Evolutionary conservation across 2,797 vertebrate species (phyloP).

Genomic region (Malacoraja senta): DNA sequence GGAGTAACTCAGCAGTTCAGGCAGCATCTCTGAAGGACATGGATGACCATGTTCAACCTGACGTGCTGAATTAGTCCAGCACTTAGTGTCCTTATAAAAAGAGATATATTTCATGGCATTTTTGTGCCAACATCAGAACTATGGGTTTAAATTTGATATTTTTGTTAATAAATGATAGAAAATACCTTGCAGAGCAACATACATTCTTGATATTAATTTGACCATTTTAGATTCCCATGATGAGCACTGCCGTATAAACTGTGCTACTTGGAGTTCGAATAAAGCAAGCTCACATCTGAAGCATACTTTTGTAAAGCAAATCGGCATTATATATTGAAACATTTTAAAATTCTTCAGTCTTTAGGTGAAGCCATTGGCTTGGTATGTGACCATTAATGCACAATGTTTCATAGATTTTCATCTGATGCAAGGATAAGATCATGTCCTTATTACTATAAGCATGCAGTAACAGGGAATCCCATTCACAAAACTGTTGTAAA

Average conservation of each 20-base stretch:
- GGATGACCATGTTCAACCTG: too few relatives aligned
- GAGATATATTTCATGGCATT: too few relatives aligned
- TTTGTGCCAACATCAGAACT: too few relatives aligned
- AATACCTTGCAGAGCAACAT: not conserved
- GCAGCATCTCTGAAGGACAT: too few relatives aligned
- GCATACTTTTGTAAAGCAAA: conserved; percentile 5
- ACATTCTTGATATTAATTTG: conserved; percentile 28
- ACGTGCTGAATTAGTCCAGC: too few relatives aligned
- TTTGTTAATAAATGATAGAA: too few relatives aligned
- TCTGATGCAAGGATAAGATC: not conserved
- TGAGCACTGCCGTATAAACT: conserved; percentile 24
- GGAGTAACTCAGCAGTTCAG: too few relatives aligned
- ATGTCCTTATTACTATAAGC: not conserved
- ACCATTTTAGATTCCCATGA: not conserved
- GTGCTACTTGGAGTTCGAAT: conserved; percentile 17
- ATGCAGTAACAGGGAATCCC: not conserved
- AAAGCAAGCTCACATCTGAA: conserved; percentile 20
- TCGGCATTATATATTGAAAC: not conserved
- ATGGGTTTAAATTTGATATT: too few relatives aligned
- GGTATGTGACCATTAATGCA: not conserved
- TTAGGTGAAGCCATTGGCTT: not conserved
- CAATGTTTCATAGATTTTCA: not conserved
- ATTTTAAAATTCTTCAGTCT: conserved; percentile 17
- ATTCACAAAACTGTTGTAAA: not conserved
- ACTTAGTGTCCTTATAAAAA: too few relatives aligned